Percentiles rank a stretch among this genome's conserved stretches.
Conservation (phyloP, 1,140 invertebrate species). For the Sminthurides bifidus region DNA sequence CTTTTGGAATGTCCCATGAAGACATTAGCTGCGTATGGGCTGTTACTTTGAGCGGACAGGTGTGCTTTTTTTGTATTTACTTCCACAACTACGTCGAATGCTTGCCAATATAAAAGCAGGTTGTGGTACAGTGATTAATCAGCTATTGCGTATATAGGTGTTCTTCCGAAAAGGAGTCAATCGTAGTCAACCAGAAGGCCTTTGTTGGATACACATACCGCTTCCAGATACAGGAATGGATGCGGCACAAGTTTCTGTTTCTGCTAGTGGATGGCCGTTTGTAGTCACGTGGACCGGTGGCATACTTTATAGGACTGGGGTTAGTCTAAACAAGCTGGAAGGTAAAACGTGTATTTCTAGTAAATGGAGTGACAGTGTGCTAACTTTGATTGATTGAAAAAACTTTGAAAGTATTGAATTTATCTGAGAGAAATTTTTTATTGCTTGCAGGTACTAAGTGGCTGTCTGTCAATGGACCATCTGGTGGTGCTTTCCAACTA, state of each 20-base stretch:
- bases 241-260: slow-evolving; percentile 68
- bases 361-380: background rate
- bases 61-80: slow-evolving; percentile 37
- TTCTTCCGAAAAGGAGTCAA: slow-evolving; percentile 71
- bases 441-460: slow-evolving; percentile 41
- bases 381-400: background rate
- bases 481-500: slow-evolving; percentile 49
- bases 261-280: slow-evolving; percentile 72
- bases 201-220: slow-evolving; percentile 62
- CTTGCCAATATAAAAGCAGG: too few species aligned
- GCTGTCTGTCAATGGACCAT: slow-evolving; percentile 63
- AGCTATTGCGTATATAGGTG: slow-evolving; percentile 42
- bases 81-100: background rate
- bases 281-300: slow-evolving; percentile 66
- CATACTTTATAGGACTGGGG: slow-evolving; percentile 61
- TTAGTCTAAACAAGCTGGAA: slow-evolving; percentile 57
- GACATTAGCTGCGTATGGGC: slow-evolving; percentile 76
- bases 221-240: slow-evolving; percentile 57
- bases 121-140: too few species aligned
- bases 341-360: slow-evolving; percentile 39
- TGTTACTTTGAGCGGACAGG: slow-evolving; percentile 73
- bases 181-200: slow-evolving; percentile 67
- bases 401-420: too few species aligned
- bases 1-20: slow-evolving; percentile 57
- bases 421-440: background rate